Evolutionary conservation across 1,140 invertebrate genomes (phyloP), one percentile per base, ranked within the genome.

Genomic region (Coptotermes formosanus): DNA sequence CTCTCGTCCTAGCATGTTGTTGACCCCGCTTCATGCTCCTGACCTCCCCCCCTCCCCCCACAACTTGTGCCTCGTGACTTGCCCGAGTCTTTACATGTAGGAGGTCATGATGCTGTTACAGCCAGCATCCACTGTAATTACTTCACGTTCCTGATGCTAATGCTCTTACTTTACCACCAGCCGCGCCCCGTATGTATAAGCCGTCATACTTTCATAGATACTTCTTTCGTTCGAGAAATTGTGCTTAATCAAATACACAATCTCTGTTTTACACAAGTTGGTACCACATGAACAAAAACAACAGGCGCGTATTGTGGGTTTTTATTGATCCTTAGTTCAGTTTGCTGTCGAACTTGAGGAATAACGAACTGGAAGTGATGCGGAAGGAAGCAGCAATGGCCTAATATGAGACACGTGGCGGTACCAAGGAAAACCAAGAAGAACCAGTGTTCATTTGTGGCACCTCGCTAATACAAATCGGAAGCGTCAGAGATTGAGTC

Each of bases 81-180:
- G 64, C 64, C n/a, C 11, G 25, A 30, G 64, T 75, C 64, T 75
- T 64, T 64, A 30, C 11, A 75, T 75, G 64, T 75, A 75, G 64
- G 64, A 75, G 64, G 64, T 75, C 64, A 30, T 11, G 64, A 25
- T 1, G 64, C 25, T 11, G 64, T 14, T 30, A 3, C 52, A n/a
- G 64, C 64, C 25, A 75, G 25, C 64, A 75, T n/a, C 64, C 64
- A 75, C 64, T 30, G n/a, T 75, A 75, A 75, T 75, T 75, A 75
- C n/a, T 75, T 2, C 25, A n/a, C 14, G 64, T 75, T 30, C 25
- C 64, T 75, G 64, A 75, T 75, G 64, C n/a, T 75, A 75, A 75
- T 75, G 64, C 14, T 0, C 25, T 75, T 75, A 30, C 14, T 75
- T 75, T 30, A 75, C 64, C 64, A n/a, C 64, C n/a, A 75, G 25